These are phyloP conservation scores for Strix occidentalis DNA, from an alignment of 2,797 vertebrate species.

Conservation along the genomic window DNA sequence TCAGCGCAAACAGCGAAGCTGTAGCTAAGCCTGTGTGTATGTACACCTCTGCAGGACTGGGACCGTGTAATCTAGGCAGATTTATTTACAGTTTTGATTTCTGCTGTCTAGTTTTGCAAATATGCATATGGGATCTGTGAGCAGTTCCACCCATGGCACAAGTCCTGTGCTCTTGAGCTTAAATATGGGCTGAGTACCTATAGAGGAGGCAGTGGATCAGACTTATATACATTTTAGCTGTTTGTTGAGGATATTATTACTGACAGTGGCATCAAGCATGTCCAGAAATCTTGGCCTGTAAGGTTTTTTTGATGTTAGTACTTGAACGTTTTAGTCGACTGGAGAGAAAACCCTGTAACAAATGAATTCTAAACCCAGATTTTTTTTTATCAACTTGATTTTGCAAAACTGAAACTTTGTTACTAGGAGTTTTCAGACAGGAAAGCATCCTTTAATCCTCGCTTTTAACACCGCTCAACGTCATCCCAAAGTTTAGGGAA, in stretches of 20 bases:
- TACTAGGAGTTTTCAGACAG: neutral
- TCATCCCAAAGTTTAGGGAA: neutral
- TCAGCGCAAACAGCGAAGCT: neutral
- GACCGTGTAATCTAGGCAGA: neutral
- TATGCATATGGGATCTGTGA: accelerated
- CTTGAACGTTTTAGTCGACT: neutral
- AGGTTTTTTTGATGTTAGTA: neutral
- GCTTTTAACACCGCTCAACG: neutral
- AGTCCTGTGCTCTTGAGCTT: accelerated
- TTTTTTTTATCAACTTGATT: neutral
- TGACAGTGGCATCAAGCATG: neutral
- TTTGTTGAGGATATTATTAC: neutral
- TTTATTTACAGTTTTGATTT: neutral
- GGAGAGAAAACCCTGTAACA: neutral
- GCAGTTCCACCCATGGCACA: neutral
- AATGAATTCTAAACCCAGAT: neutral
- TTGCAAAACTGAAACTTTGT: neutral
- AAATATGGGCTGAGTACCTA: neutral
- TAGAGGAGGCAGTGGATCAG: neutral
- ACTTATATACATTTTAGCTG: neutral
- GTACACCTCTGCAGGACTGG: neutral
- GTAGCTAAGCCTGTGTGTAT: accelerated
- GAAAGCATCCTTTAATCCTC: neutral
- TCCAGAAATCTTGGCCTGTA: neutral
- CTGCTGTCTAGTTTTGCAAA: neutral